Conservation (phyloP, 2,888 invertebrate species). For the Xylocampa areola region DNA sequence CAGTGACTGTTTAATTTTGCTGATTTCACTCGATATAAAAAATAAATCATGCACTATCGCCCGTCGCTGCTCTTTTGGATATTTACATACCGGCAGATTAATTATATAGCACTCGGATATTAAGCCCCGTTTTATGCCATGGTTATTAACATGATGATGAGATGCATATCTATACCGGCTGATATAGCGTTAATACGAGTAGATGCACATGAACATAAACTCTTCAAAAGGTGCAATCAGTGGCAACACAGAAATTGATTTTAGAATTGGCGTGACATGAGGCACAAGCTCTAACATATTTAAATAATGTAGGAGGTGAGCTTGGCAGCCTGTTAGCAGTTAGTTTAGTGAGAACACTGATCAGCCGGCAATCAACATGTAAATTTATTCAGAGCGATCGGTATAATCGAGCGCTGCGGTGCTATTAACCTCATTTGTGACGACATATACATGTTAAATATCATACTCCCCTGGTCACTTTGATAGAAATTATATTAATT, state of each 20-base stretch:
- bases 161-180: slow-evolving; percentile 12
- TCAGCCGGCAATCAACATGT: slow-evolving; percentile 84
- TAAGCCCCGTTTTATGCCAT: slow-evolving; percentile 22
- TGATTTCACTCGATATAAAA: slow-evolving; percentile 59
- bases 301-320: slow-evolving; percentile 73
- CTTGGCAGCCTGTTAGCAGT: slow-evolving; percentile 76
- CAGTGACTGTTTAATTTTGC: slow-evolving; percentile 68
- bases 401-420: slow-evolving; percentile 80
- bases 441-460: slow-evolving; percentile 77
- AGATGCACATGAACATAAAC: slow-evolving; percentile 37
- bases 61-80: slow-evolving; percentile 25
- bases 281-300: slow-evolving; percentile 66
- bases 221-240: slow-evolving; percentile 32
- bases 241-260: slow-evolving; percentile 66
- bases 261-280: slow-evolving; percentile 62
- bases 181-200: slow-evolving; percentile 20
- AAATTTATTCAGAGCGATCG: slow-evolving; percentile 87
- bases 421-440: slow-evolving; percentile 85
- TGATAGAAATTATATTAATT: slow-evolving; percentile 75
- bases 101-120: slow-evolving; percentile 24
- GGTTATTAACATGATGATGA: slow-evolving; percentile 22
- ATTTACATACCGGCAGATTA: slow-evolving; percentile 22
- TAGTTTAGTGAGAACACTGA: slow-evolving; percentile 81
- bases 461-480: slow-evolving; percentile 73
- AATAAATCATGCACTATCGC: slow-evolving; percentile 35